Evolutionary conservation across 1,140 invertebrate genomes (phyloP).

Genomic region (Lepidurus apus): DNA sequence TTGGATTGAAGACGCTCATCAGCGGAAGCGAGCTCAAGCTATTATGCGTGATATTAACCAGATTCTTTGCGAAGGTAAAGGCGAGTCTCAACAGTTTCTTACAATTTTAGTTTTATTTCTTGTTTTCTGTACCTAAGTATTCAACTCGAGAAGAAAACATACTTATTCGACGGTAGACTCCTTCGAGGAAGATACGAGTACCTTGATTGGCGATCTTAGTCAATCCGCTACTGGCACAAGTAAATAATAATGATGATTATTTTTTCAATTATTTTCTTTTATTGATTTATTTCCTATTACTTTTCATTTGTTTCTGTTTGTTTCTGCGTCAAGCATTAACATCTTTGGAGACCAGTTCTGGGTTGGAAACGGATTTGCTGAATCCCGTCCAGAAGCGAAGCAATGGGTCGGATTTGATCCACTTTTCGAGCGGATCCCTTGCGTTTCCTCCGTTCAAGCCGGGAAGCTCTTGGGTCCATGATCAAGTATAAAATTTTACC

Average conservation of each 20-base stretch:
- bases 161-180: slow-evolving; percentile 34
- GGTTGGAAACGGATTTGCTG: neutral
- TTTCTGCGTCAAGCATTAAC: neutral
- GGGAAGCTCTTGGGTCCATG: neutral
- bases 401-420: neutral
- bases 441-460: neutral
- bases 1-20: slow-evolving; percentile 69
- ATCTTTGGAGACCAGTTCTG: neutral
- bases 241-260: neutral
- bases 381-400: neutral
- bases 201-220: neutral
- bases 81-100: slow-evolving; percentile 26
- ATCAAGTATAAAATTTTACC: neutral
- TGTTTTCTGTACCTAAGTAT: slow-evolving; percentile 46
- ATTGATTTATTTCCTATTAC: neutral
- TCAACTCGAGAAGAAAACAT: slow-evolving; percentile 55
- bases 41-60: slow-evolving; percentile 78
- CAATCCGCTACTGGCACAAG: neutral
- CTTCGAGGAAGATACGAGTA: neutral
- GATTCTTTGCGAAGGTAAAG: slow-evolving; percentile 62
- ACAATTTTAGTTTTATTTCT: neutral
- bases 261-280: too few relatives aligned
- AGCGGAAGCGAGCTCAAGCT: slow-evolving; percentile 67
- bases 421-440: neutral
- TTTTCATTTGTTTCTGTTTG: neutral